Evolutionary conservation across 2,888 invertebrate species (phyloP), one percentile per base, ranked within the genome.

Genomic region (Archips crataeganus): DNA sequence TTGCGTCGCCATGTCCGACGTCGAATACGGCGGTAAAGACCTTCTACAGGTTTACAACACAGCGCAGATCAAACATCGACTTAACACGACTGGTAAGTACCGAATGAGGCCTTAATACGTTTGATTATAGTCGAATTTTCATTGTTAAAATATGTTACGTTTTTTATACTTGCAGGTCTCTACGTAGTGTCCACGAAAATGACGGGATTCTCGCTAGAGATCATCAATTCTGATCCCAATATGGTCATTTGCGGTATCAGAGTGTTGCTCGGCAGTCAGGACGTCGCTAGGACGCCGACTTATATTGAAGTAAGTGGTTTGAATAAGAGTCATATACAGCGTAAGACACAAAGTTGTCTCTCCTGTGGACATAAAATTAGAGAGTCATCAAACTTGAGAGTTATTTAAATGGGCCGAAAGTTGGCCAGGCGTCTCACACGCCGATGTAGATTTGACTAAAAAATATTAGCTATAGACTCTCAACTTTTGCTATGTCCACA

Each of bases 1-100:
- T 85, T 99, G 99, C 87, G 97, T 97, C 70, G 96, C 97, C 10
- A 96, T 99, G 96, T 97, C 97, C 78, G 99, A 99, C 82, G 96
- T 99, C 0, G 99, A 99, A 88, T 98, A 98, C 85, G 99, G 98
- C 10, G 99, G 99, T 9, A 98, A 98, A 86, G 99, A 99, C 91
- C 92, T 99, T 0, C 91, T 99, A 9, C 99, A 99, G 91, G 97
- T 99, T 60, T 99, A 99, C 90, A 99, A 99, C 85, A 96, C 97
- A 0, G 97, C 97, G 23, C 99, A 99, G 90, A 96, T 99, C 51
- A 99, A 99, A 90, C 97, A 98, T 81, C 95, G 99, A 13, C 95
- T 98, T 11, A 98, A 97, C 82, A 97, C 98, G 0, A 94, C 92
- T 5, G 93, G 95, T 93, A 77, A 82, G 60, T 23, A 8, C 15